These are phyloP conservation scores for Euthynnus affinis DNA, from an alignment of 2,797 vertebrate species.

Conservation along the genomic window DNA sequence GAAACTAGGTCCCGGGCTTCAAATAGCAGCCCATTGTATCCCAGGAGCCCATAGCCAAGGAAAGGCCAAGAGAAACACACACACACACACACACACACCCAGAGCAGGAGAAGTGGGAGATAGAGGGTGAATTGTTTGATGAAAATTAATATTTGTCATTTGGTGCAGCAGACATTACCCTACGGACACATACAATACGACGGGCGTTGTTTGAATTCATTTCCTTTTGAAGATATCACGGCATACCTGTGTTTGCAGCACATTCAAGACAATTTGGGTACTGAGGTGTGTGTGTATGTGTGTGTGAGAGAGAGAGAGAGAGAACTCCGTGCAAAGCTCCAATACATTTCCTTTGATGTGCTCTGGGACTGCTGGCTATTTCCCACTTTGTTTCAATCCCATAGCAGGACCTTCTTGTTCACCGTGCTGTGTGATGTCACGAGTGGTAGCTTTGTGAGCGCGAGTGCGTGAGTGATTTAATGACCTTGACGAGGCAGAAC, in stretches of 20 bases:
- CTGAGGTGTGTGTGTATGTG: constrained; percentile 5
- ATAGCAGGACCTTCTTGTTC: constrained; percentile 32
- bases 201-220: constrained; percentile 82
- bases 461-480: constrained; percentile 21
- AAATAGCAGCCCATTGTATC: constrained; percentile 80
- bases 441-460: neutral
- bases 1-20: constrained; percentile 81
- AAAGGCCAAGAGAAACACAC: constrained; percentile 71
- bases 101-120: constrained; percentile 51
- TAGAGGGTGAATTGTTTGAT: constrained; percentile 58
- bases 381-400: constrained; percentile 45
- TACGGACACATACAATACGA: constrained; percentile 61
- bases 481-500: constrained; percentile 35
- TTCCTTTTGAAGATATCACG: constrained; percentile 71
- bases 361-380: constrained; percentile 49
- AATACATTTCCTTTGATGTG: constrained; percentile 56
- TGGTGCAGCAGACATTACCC: constrained; percentile 61
- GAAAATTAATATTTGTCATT: constrained; percentile 83
- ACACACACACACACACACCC: neutral
- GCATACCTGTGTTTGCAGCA: constrained; percentile 46
- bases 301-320: too few species aligned
- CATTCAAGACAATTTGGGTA: constrained; percentile 25
- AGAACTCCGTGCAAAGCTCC: neutral
- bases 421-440: constrained; percentile 17
- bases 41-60: constrained; percentile 70